Evolutionary conservation across 2,888 invertebrate genomes (phyloP), one percentile per base, ranked within the genome.

Genomic region (Cryptops parisi): DNA sequence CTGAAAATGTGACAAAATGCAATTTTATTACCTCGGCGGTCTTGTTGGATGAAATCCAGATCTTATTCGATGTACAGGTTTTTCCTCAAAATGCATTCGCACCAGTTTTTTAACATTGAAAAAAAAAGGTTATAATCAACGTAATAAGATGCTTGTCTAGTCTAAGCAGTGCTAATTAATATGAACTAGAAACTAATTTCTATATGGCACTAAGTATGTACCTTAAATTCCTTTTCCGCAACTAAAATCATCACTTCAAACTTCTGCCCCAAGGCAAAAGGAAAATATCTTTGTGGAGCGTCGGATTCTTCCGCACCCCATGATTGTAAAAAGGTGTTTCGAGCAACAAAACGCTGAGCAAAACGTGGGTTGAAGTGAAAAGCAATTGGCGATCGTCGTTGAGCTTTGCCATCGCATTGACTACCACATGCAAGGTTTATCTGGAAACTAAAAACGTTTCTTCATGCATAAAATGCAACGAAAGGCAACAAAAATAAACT

Each of bases 361-460:
- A 87, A 70, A 17, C 88, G 79, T 5, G 85, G 84, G 70, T 87
- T 87, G 62, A 89, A 78, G 67, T 88, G 88, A 33, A 87, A 73
- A 0, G 82, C 84, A 17, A 85, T 75, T 62, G 81, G 81, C 4
- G 67, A 53, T 24, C 39, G 49, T n/a, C 40, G 33, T 17, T 9
- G 3, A 40, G 21, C 2, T n/a, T n/a, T n/a, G n/a, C n/a, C n/a
- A 40, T 40, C 9, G 15, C 4, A 15, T 5, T 23, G 17, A 23
- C 2, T 15, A 24, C 47, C 47, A 4, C 22, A 25, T 5, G 26
- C 25, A 15, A 48, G 38, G 38, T 48, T 48, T 33, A 48, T 38
- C 21, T 4, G 3, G 21, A 48, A 48, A 12, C 48, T 48, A 33
- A 24, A n/a, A n/a, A n/a, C n/a, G n/a, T n/a, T n/a, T n/a, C n/a